These are phyloP conservation scores for Elmis aenea DNA, from an alignment of 2,888 invertebrate genomes.

Conservation along the genomic window DNA sequence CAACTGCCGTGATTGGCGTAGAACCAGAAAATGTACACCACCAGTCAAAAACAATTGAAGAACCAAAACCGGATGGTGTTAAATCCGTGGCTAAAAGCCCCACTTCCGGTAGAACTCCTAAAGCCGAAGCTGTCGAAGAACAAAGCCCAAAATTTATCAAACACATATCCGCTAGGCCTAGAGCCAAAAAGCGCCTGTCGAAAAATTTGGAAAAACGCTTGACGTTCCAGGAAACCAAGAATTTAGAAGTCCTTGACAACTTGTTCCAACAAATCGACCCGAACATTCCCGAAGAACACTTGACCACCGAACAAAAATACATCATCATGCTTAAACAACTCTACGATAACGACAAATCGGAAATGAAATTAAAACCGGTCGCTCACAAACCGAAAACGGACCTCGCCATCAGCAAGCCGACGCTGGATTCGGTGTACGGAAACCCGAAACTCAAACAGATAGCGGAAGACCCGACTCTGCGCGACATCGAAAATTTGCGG, in stretches of 20 bases:
- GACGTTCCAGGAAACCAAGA: constrained; percentile 35
- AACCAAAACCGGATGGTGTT: too few species aligned
- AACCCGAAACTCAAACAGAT: constrained; percentile 39
- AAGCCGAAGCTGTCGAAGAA: too few species aligned
- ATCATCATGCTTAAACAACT: constrained; percentile 36
- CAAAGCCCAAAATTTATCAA: too few species aligned
- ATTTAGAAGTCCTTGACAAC: constrained; percentile 32
- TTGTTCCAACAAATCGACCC: constrained; percentile 38
- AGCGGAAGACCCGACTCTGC: constrained; percentile 32
- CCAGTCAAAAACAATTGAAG: too few species aligned
- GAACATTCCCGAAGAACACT: constrained; percentile 32
- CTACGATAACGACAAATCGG: constrained; percentile 31
- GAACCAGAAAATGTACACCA: too few species aligned
- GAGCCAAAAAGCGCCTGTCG: too few species aligned
- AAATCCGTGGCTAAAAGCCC: too few species aligned
- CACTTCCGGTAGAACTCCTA: too few species aligned
- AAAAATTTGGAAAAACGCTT: too few species aligned
- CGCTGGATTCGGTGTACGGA: constrained; percentile 36
- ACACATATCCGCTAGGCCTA: too few species aligned
- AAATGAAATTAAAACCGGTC: constrained; percentile 29
- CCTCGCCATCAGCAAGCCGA: constrained; percentile 41
- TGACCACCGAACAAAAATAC: constrained; percentile 36
- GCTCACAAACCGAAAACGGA: constrained; percentile 37
- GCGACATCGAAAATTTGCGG: constrained; percentile 26
- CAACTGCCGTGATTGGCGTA: too few species aligned